Evolutionary conservation across 1,140 invertebrate species (phyloP), one percentile per base, ranked within the genome.

Genomic region (Sminthurinus signatus): DNA sequence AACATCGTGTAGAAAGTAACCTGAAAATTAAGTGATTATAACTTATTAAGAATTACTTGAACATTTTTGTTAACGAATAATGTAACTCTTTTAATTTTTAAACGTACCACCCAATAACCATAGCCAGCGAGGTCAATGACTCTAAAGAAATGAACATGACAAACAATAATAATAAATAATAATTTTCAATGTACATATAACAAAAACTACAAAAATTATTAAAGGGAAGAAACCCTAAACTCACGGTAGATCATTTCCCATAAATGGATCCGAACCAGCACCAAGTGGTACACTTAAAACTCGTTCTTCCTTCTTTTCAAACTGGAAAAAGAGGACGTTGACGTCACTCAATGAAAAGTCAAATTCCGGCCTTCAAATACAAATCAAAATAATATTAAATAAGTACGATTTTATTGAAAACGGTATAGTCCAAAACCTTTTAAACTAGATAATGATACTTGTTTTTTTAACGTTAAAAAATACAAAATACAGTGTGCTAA

Each of bases 211-310:
- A 2, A 2, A 55, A 3, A 5, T 39, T 2, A 25, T 17, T 55
- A 23, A 57, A 57, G 19, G 2, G 15, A n/a, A 19, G 5, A 10
- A n/a, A 10, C 44, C 5, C 5, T 19, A 29, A 60, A 28, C 55
- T 63, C 55, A 64, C 65, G 61, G 60, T 14, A 68, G 52, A 28
- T 60, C 57, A 28, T 68, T 63, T 27, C 39, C 60, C 5, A 60
- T 29, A 39, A 36, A 68, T 12, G 65, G 65, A 28, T 60, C 56
- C 19, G 60, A 36, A 3, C 59, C 17, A 10, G 48, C 43, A 31
- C 56, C 65, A 23, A 68, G 55, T 3, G 65, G 65, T 39, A 10
- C 36, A 17, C 36, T 39, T 39, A 39, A 39, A 17, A 39, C 8
- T 39, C 17, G 8, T 17, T 39, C 8, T 10, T 39, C 8, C 36